These are phyloP conservation scores for Oceanodroma leucorhoa DNA, from an alignment of 2,797 vertebrate species.

Conservation along the genomic window DNA sequence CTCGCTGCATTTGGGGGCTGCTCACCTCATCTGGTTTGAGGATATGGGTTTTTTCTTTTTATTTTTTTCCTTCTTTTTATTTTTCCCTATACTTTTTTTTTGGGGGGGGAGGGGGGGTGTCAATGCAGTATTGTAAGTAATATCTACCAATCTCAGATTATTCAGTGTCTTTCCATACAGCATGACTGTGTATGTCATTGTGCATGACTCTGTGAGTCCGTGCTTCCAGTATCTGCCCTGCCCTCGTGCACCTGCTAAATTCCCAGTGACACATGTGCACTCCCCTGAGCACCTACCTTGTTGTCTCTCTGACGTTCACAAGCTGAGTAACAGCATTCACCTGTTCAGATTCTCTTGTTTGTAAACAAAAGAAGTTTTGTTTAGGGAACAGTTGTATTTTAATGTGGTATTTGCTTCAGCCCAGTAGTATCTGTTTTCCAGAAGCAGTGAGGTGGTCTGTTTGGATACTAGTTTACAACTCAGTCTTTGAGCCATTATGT, in stretches of 20 bases:
- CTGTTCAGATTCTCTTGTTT: not conserved
- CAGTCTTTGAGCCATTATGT: not conserved
- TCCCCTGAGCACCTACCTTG: accelerated
- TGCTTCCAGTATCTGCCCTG: not conserved
- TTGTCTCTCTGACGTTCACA: not conserved
- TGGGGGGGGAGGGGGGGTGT: not conserved
- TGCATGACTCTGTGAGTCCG: accelerated
- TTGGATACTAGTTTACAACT: not conserved
- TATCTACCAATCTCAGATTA: not conserved
- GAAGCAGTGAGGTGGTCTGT: not conserved
- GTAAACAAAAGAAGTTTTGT: not conserved
- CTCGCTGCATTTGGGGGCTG: not conserved
- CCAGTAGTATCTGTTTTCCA: not conserved
- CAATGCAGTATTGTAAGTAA: not conserved
- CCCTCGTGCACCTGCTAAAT: not conserved
- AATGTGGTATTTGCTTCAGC: not conserved
- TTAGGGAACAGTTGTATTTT: not conserved
- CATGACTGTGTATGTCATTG: not conserved
- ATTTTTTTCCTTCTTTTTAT: accelerated
- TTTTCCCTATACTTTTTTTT: not conserved
- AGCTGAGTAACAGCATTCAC: not conserved
- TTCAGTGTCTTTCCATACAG: not conserved
- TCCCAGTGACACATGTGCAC: not conserved
- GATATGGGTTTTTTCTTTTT: not conserved
- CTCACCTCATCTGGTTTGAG: not conserved